These are phyloP conservation scores for Drosophila birchii DNA, from an alignment of 2,888 invertebrate species.

Conservation along the genomic window DNA sequence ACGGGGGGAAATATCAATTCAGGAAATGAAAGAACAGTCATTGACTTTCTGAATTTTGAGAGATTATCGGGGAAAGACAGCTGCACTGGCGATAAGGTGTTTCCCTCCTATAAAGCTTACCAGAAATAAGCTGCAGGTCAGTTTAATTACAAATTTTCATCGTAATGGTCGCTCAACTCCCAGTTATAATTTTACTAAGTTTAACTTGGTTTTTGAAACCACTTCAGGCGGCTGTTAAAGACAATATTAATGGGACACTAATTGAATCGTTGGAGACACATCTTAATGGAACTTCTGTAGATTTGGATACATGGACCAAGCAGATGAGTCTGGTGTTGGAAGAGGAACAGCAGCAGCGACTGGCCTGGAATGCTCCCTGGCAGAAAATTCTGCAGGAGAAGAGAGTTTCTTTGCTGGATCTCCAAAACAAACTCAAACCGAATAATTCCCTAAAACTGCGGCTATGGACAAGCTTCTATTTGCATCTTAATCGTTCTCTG, in stretches of 20 bases:
- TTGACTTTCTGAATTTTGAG: constrained; percentile 4
- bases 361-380: constrained; percentile 58
- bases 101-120: neutral
- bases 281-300: neutral
- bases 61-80: constrained; percentile 1
- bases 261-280: constrained; percentile 14
- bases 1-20: constrained; percentile 6
- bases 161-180: constrained; percentile 38
- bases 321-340: constrained; percentile 33
- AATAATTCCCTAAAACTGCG: constrained; percentile 50
- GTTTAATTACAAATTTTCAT: constrained; percentile 18
- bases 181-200: constrained; percentile 6
- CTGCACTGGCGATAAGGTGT: constrained; percentile 14
- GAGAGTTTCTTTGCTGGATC: neutral
- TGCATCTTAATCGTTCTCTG: constrained; percentile 49
- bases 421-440: constrained; percentile 44
- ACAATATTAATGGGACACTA: neutral
- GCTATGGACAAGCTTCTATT: constrained; percentile 66
- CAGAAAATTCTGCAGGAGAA: constrained; percentile 1
- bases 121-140: constrained; percentile 17
- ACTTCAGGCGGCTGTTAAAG: neutral
- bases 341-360: constrained; percentile 33
- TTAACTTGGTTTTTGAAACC: neutral
- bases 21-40: constrained; percentile 16
- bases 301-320: constrained; percentile 52